Evolutionary conservation across 1,140 invertebrate genomes (phyloP), one percentile per base, ranked within the genome.

Genomic region (Triops longicaudatus): DNA sequence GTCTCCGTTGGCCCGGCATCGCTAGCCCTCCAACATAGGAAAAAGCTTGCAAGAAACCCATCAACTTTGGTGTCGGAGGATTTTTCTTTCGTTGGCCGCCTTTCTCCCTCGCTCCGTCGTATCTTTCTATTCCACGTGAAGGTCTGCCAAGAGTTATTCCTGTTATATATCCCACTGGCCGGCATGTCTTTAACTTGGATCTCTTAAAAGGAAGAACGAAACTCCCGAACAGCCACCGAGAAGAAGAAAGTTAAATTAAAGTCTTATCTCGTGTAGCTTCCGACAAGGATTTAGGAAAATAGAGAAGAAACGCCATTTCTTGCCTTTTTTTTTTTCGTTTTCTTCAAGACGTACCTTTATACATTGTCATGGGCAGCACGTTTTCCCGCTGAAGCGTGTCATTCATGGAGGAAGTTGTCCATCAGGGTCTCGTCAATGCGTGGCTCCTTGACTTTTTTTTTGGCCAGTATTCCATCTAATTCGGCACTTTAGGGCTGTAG

Each of bases 151-250:
- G 50, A 63, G 50, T 63, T 63, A 63, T 63, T 63, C 50, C 50
- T 63, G 50, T 22, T 63, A 63, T 63, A 63, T 63, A 63, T 63
- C 50, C 50, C 50, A 63, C 50, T 63, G n/a, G 50, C 50, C 50
- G 50, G 50, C 50, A 63, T 63, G 17, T 22, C 22, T 63, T 63
- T 63, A 63, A 63, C 50, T 22, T 63, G 50, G 50, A 22, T 63
- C 50, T 63, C 50, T 22, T 63, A 63, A 22, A 63, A 17, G 50
- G n/a, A n/a, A 63, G 50, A 63, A 63, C 50, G 50, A 63, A 63
- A 63, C 14, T 22, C 50, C 14, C 50, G 31, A 37, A 37, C 31
- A 7, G 31, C 31, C n/a, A n/a, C n/a, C 31, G 2, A 37, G 31
- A 37, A 22, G 14, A 73, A 73, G 73, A 41, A 73, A 73, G 14